Conservation (phyloP, 2,113 vertebrate species). For the Epinephelus moara region DNA sequence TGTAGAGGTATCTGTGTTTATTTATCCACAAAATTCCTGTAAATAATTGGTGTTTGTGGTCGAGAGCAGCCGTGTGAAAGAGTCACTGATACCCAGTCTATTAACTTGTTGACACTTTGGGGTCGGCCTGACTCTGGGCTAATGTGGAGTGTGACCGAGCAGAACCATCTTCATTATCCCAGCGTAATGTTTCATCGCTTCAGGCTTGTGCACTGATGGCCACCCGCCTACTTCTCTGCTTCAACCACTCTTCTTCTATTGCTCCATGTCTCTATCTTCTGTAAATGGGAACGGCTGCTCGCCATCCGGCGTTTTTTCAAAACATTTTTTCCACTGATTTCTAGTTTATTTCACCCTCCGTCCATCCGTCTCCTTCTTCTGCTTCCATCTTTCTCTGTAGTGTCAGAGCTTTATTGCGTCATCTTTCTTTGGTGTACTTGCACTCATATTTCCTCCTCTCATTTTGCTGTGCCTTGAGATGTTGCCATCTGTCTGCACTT, state of each 20-base stretch:
- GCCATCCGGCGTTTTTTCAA: slow-evolving; percentile 29
- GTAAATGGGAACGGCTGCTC: slow-evolving; percentile 43
- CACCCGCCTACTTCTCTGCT: slow-evolving; percentile 60
- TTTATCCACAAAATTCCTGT: slow-evolving; percentile 75
- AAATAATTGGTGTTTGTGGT: slow-evolving; percentile 78
- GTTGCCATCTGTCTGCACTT: slow-evolving; percentile 70
- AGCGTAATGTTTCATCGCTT: slow-evolving; percentile 85
- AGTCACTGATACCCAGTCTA: slow-evolving; percentile 84
- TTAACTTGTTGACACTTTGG: slow-evolving; percentile 90
- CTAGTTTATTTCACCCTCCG: slow-evolving; percentile 50
- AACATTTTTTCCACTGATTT: slow-evolving; percentile 46
- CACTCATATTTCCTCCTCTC: slow-evolving; percentile 70
- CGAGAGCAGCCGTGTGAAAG: slow-evolving; percentile 75
- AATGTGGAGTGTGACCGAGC: slow-evolving; percentile 88
- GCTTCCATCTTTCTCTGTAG: slow-evolving; percentile 56
- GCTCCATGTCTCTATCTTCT: slow-evolving; percentile 55
- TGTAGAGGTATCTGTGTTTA: slow-evolving; percentile 66
- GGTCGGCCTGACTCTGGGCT: slow-evolving; percentile 86
- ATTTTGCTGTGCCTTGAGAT: slow-evolving; percentile 70
- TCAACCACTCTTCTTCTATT: slow-evolving; percentile 53
- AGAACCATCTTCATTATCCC: slow-evolving; percentile 89
- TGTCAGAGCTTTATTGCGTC: slow-evolving; percentile 67
- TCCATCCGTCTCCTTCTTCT: slow-evolving; percentile 51
- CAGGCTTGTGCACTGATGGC: slow-evolving; percentile 75
- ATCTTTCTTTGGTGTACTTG: slow-evolving; percentile 67